phyloP scores from a whole-genome alignment of 2,113 vertebrate species.

The Gymnobelideus leadbeateri region DNA sequence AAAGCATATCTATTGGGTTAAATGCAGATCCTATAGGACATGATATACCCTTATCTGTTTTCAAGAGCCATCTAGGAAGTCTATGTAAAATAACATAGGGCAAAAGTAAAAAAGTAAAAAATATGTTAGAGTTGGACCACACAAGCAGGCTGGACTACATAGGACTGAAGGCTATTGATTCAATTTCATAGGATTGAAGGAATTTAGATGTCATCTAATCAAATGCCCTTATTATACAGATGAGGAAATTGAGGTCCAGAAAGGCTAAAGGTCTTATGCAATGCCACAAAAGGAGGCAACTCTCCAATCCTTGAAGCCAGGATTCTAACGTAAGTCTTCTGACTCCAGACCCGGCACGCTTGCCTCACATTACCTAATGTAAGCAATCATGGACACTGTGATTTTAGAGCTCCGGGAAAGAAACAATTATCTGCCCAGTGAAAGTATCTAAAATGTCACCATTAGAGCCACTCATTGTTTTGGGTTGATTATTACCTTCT shows the following conservation, averaged over 20 bases:
- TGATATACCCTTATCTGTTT: not conserved
- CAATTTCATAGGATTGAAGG: not conserved
- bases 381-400: not conserved
- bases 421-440: not conserved
- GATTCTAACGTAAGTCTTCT: not conserved
- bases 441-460: not conserved
- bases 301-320: not conserved
- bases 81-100: not conserved
- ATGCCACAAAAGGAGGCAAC: not conserved
- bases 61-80: not conserved
- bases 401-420: not conserved
- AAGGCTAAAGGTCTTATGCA: not conserved
- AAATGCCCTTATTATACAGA: not conserved
- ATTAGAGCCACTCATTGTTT: not conserved
- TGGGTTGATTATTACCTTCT: not conserved
- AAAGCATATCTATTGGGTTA: slow-evolving; percentile 6
- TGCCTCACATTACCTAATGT: not conserved
- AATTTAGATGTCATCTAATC: not conserved
- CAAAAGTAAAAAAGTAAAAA: too few relatives aligned
- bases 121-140: not conserved
- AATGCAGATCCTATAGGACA: not conserved
- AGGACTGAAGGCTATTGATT: not conserved
- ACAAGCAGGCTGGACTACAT: not conserved
- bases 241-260: not conserved
- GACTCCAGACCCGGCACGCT: not conserved